A percentile compares a stretch with the other conserved stretches of the same genome.
Conservation (phyloP, 2,888 invertebrate genomes). For the Theretra japonica region DNA sequence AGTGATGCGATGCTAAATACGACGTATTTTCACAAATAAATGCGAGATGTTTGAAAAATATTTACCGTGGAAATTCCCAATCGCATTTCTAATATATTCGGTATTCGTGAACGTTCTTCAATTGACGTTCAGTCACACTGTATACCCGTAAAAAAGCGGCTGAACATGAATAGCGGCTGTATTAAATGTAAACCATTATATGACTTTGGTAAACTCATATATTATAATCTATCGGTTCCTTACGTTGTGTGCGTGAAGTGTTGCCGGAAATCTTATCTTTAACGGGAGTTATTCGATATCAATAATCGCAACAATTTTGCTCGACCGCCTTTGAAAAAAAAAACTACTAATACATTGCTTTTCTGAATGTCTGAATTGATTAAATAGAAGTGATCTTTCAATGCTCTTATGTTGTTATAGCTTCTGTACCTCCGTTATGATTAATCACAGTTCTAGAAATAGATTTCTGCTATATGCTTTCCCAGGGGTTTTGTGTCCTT, state of each 20-base stretch:
- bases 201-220: too few relatives aligned
- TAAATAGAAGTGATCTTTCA: too few relatives aligned
- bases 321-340: not conserved
- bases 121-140: not conserved
- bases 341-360: too few relatives aligned
- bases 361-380: not conserved
- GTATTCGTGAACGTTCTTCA: not conserved
- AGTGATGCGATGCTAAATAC: not conserved
- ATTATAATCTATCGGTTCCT: not conserved
- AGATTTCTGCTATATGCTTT: not conserved
- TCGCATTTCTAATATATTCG: not conserved
- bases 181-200: not conserved
- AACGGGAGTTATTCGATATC: conserved; percentile 9
- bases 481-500: not conserved
- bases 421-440: too few relatives aligned
- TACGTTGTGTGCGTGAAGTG: not conserved
- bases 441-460: not conserved
- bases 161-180: not conserved
- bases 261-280: conserved; percentile 3
- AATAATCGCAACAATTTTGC: not conserved
- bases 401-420: too few relatives aligned
- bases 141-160: not conserved
- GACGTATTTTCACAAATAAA: not conserved
- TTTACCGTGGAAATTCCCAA: not conserved
- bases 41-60: not conserved